A percentile compares a stretch with the other conserved stretches of the same genome.
Conservation (phyloP, 2,888 invertebrate genomes). For the Orgyia antiqua region DNA sequence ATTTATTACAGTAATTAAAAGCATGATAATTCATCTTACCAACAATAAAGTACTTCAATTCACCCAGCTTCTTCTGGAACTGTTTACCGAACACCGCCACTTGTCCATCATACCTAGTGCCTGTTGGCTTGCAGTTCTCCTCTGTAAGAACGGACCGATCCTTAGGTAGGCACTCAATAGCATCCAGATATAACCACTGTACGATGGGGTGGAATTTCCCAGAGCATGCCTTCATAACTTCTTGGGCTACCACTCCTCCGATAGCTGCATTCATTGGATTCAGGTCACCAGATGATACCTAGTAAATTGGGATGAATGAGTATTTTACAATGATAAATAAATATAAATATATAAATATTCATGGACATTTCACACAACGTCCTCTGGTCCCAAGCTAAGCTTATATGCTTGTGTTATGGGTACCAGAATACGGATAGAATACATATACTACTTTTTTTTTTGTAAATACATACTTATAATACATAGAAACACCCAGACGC, state of each 20-base stretch:
- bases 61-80: constrained; percentile 91
- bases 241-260: constrained; percentile 98
- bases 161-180: constrained; percentile 93
- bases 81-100: constrained; percentile 94
- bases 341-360: too few relatives aligned
- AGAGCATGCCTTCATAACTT: constrained; percentile 98
- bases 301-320: constrained; percentile 4
- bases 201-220: constrained; percentile 96
- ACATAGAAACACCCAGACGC: too few relatives aligned
- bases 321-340: not conserved
- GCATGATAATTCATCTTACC: constrained; percentile 52
- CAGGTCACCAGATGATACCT: constrained; percentile 85
- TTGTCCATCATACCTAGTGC: constrained; percentile 91
- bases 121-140: constrained; percentile 84
- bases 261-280: constrained; percentile 96
- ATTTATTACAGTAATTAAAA: too few relatives aligned
- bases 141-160: constrained; percentile 81
- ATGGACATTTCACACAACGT: too few relatives aligned
- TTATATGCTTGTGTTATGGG: too few relatives aligned
- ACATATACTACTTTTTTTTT: too few relatives aligned
- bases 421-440: too few relatives aligned
- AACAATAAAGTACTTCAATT: constrained; percentile 88
- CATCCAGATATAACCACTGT: constrained; percentile 97
- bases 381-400: too few relatives aligned
- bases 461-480: too few relatives aligned